Percentiles rank a stretch among this genome's conserved stretches.
Conservation (phyloP, 2,113 vertebrate genomes). For the Zosterops lateralis region DNA sequence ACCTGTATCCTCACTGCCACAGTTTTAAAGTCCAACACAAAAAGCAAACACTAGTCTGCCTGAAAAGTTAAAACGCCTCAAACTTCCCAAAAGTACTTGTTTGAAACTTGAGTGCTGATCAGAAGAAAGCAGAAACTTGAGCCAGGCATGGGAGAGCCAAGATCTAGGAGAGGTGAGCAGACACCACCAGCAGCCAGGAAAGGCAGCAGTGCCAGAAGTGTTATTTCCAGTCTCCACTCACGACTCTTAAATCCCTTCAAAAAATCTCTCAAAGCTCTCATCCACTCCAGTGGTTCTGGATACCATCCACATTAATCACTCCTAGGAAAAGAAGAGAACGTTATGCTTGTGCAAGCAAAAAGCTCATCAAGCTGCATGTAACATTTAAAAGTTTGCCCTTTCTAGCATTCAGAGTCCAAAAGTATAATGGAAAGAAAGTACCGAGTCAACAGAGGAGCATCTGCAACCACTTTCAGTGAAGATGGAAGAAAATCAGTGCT, state of each 20-base stretch:
- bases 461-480: slow-evolving; percentile 37
- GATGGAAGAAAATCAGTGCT: not conserved
- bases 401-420: not conserved
- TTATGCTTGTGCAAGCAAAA: slow-evolving; percentile 32
- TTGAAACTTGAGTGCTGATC: slow-evolving; percentile 10
- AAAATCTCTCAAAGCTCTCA: not conserved
- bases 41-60: not conserved
- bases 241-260: not conserved
- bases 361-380: not conserved
- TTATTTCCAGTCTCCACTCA: slow-evolving; percentile 22
- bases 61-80: not conserved
- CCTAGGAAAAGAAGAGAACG: not conserved
- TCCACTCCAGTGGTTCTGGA: slow-evolving; percentile 18
- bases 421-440: slow-evolving; percentile 1
- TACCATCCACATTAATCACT: not conserved
- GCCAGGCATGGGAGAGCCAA: slow-evolving; percentile 11
- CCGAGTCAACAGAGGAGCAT: not conserved
- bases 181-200: slow-evolving; percentile 28
- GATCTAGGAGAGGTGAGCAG: slow-evolving; percentile 36
- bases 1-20: not conserved
- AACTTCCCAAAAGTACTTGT: not conserved
- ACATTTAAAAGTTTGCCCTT: not conserved
- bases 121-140: not conserved
- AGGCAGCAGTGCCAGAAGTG: not conserved
- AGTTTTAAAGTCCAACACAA: not conserved